Evolutionary conservation across 2,888 invertebrate genomes (phyloP).

Genomic region (Sphaerophoria rueppellii): DNA sequence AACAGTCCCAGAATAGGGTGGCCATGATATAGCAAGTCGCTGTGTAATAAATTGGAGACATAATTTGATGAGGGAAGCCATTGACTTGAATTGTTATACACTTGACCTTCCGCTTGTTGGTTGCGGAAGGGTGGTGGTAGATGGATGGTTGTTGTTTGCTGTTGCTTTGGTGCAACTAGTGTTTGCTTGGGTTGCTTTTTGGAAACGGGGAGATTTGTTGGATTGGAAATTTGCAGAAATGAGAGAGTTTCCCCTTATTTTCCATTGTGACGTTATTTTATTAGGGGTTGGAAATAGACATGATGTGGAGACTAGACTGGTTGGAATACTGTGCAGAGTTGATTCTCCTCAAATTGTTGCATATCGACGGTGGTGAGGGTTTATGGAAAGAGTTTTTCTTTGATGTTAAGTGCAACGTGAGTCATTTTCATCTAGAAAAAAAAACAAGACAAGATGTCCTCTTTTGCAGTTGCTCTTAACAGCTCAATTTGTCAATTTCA

Average conservation of each 20-base stretch:
- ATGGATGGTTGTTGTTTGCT: background rate
- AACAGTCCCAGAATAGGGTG: slow-evolving; percentile 29
- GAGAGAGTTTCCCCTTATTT: slow-evolving; percentile 34
- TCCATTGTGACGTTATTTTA: slow-evolving; percentile 37
- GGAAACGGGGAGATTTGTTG: background rate
- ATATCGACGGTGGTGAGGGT: background rate
- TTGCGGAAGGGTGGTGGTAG: background rate
- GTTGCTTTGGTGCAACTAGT: slow-evolving; percentile 57
- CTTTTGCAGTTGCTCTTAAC: too few species aligned
- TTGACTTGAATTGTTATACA: slow-evolving; percentile 33
- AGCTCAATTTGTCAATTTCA: too few species aligned
- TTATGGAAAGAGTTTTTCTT: background rate
- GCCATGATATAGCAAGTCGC: background rate
- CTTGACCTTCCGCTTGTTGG: slow-evolving; percentile 49
- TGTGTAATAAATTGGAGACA: slow-evolving; percentile 35
- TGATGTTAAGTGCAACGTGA: slow-evolving; percentile 2
- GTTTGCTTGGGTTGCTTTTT: slow-evolving; percentile 3
- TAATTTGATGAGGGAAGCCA: slow-evolving; percentile 48
- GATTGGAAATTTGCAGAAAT: slow-evolving; percentile 54
- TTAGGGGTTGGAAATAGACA: slow-evolving; percentile 22
- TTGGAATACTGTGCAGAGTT: slow-evolving; percentile 14
- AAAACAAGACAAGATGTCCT: background rate
- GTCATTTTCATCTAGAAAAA: background rate
- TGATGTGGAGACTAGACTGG: slow-evolving; percentile 18
- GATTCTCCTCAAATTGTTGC: slow-evolving; percentile 45